A percentile compares a stretch with the other conserved stretches of the same genome.
These are phyloP conservation scores for Ctenoplectra terminalis DNA, from an alignment of 1,140 invertebrate genomes.

Conservation along the genomic window DNA sequence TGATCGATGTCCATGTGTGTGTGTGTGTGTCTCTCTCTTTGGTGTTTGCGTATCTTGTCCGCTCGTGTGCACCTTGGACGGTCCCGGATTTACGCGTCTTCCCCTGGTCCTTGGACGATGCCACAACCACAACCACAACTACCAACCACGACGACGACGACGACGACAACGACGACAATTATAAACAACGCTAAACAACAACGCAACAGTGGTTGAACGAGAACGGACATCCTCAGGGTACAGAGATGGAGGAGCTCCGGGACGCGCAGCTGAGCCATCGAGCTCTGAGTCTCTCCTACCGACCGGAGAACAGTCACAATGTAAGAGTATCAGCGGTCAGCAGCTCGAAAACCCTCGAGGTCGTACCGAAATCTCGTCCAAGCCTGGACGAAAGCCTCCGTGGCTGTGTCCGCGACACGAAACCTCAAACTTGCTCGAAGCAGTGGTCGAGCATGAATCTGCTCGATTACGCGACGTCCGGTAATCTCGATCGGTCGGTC, in stretches of 20 bases:
- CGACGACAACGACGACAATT: slow-evolving; percentile 17
- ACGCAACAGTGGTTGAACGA: slow-evolving; percentile 78
- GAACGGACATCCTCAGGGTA: slow-evolving; percentile 71
- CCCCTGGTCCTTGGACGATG: slow-evolving; percentile 30
- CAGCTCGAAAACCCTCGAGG: slow-evolving; percentile 62
- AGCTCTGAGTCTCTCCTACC: slow-evolving; percentile 73
- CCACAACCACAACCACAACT: slow-evolving; percentile 6
- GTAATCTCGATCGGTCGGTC: background rate
- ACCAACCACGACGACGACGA: slow-evolving; percentile 21
- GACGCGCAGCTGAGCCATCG: slow-evolving; percentile 46
- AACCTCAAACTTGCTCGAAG: background rate
- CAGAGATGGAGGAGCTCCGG: slow-evolving; percentile 40
- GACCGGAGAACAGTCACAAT: slow-evolving; percentile 69
- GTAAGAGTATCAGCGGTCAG: slow-evolving; percentile 72
- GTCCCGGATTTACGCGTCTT: slow-evolving; percentile 34
- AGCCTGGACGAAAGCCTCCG: background rate
- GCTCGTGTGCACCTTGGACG: slow-evolving; percentile 53
- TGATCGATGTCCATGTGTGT: slow-evolving; percentile 53
- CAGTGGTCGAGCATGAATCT: slow-evolving; percentile 28
- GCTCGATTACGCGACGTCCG: slow-evolving; percentile 20
- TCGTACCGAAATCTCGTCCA: slow-evolving; percentile 52
- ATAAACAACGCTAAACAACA: slow-evolving; percentile 10
- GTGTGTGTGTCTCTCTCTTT: slow-evolving; percentile 58
- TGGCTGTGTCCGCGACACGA: background rate
- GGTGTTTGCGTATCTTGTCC: slow-evolving; percentile 68